Percentiles rank a stretch among this genome's conserved stretches.
Evolutionary conservation across 2,797 vertebrate genomes (phyloP).

Genomic region (Gallinago stenura): DNA sequence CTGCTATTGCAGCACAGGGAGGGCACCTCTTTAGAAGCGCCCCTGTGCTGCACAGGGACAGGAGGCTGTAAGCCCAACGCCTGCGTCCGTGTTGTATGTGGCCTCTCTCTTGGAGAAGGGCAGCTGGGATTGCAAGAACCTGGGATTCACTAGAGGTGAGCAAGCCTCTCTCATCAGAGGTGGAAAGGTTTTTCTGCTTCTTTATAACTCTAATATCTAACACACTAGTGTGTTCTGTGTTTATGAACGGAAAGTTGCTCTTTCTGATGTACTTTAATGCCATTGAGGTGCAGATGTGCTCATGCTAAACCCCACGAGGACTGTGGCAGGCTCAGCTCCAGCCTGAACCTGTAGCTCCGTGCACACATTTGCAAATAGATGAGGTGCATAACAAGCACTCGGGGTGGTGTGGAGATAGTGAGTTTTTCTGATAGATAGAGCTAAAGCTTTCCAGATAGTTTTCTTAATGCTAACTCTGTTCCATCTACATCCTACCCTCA

Average conservation of each 20-base stretch:
- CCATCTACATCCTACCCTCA: background rate
- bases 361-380: rapidly evolving
- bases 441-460: background rate
- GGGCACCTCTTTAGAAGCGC: background rate
- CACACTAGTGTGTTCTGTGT: rapidly evolving
- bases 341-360: background rate
- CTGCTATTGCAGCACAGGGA: background rate
- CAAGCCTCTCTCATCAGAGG: background rate
- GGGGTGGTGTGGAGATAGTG: rapidly evolving
- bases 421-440: background rate
- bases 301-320: rapidly evolving
- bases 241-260: background rate
- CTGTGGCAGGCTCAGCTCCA: background rate
- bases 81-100: rapidly evolving
- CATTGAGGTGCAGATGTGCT: rapidly evolving
- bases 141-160: background rate
- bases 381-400: rapidly evolving
- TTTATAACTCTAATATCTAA: rapidly evolving
- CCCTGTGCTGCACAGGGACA: rapidly evolving
- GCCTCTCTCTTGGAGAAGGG: too few species aligned
- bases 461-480: background rate
- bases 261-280: background rate
- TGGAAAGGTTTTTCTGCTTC: background rate
- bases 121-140: background rate
- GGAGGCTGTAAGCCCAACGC: rapidly evolving